phyloP scores from a whole-genome alignment of 2,113 vertebrate genomes.

The Sebastes schlegelii region DNA sequence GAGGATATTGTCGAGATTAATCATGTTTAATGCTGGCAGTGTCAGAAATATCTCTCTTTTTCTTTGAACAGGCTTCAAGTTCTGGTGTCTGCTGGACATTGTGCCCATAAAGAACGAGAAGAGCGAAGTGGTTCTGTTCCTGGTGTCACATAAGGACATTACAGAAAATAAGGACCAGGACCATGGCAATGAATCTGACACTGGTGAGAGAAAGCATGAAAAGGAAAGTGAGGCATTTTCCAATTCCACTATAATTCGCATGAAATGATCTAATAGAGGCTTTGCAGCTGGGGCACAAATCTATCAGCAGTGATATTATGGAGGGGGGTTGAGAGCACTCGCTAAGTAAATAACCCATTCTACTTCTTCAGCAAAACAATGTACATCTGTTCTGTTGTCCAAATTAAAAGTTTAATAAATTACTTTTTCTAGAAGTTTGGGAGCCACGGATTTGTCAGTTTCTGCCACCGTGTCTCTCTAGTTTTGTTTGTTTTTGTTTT shows the following conservation, averaged over 20 bases:
- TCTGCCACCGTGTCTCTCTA: neutral
- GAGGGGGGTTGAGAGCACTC: neutral
- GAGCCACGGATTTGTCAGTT: neutral
- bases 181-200: constrained; percentile 83
- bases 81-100: constrained; percentile 94
- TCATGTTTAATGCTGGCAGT: neutral
- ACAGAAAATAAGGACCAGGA: constrained; percentile 88
- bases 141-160: constrained; percentile 94
- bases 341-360: neutral
- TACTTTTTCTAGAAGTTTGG: neutral
- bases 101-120: constrained; percentile 96
- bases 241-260: constrained; percentile 28
- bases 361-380: neutral
- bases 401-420: neutral
- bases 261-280: constrained; percentile 26
- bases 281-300: constrained; percentile 21
- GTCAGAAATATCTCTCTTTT: constrained; percentile 6
- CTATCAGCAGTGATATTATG: neutral
- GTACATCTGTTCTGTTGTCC: neutral
- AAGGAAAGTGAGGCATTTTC: neutral
- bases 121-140: constrained; percentile 92
- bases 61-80: constrained; percentile 84
- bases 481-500: neutral
- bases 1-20: neutral
- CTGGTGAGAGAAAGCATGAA: constrained; percentile 76